Percentiles rank a stretch among this genome's conserved stretches.
phyloP scores from a whole-genome alignment of 2,113 vertebrate genomes.

The Limanda limanda region DNA sequence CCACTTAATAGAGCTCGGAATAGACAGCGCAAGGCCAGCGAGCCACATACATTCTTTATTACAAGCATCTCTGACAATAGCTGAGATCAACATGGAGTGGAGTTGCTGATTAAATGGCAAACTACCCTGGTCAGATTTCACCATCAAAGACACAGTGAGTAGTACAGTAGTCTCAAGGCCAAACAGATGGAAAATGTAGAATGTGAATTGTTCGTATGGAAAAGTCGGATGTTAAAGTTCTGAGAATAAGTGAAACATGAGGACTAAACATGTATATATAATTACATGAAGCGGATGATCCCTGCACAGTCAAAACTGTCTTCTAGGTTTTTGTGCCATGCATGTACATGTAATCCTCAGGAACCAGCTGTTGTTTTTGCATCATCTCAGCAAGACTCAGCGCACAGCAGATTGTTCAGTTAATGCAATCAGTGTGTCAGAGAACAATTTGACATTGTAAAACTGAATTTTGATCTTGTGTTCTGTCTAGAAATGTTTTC shows the following conservation, averaged over 20 bases:
- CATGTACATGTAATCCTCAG: not conserved
- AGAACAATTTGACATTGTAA: not conserved
- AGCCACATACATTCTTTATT: conserved; percentile 51
- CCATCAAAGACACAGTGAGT: not conserved
- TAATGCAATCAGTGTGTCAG: not conserved
- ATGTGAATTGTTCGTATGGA: not conserved
- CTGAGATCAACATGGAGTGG: conserved; percentile 48
- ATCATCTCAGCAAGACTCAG: not conserved
- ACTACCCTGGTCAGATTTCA: conserved; percentile 46
- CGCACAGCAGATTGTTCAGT: not conserved
- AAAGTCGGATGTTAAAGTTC: no score
- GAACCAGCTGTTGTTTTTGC: not conserved
- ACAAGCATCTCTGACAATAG: conserved; percentile 33
- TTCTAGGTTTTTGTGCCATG: not conserved
- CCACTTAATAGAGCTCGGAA: conserved; percentile 40
- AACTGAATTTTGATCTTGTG: not conserved
- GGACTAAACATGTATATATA: no score
- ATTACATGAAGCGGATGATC: no score
- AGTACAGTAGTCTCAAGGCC: not conserved
- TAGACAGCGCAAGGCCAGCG: conserved; percentile 11
- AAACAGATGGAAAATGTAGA: not conserved
- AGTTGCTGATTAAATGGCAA: conserved; percentile 49
- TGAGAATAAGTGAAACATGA: no score
- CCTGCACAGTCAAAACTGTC: not conserved
- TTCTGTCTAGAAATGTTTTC: not conserved